Evolutionary conservation across 2,113 vertebrate genomes (phyloP).

Genomic region (Ranitomeya variabilis): DNA sequence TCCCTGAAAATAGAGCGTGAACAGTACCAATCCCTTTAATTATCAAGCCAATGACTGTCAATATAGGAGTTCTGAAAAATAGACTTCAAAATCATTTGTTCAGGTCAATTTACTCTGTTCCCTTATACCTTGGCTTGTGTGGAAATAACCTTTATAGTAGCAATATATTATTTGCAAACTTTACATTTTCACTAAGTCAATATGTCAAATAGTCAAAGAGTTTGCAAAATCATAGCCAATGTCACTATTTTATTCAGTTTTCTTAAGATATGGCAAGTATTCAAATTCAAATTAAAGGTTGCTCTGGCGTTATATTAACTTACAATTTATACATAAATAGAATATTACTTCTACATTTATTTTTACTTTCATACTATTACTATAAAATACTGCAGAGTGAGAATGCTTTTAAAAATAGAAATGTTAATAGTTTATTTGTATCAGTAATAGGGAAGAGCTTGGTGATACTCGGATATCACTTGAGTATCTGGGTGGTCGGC

Average conservation of each 20-base stretch:
- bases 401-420: no score
- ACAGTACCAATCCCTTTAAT: not conserved
- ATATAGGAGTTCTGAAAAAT: not conserved
- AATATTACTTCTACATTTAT: no score
- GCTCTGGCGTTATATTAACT: not conserved
- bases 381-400: no score
- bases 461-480: no score
- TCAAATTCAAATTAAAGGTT: not conserved
- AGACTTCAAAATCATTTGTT: not conserved
- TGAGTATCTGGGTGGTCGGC: no score
- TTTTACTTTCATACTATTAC: no score
- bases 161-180: slow-evolving; percentile 1
- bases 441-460: no score
- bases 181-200: not conserved
- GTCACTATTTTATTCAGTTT: not conserved
- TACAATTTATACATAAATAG: not conserved
- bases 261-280: not conserved
- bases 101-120: not conserved
- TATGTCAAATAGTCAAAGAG: slow-evolving; percentile 6
- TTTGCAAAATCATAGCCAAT: not conserved
- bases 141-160: not conserved
- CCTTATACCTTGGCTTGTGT: not conserved
- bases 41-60: not conserved
- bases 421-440: no score
- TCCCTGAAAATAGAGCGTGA: no score